Evolutionary conservation across 2,113 vertebrate species (phyloP), one percentile per base, ranked within the genome.

Genomic region (Ciconia boyciana): DNA sequence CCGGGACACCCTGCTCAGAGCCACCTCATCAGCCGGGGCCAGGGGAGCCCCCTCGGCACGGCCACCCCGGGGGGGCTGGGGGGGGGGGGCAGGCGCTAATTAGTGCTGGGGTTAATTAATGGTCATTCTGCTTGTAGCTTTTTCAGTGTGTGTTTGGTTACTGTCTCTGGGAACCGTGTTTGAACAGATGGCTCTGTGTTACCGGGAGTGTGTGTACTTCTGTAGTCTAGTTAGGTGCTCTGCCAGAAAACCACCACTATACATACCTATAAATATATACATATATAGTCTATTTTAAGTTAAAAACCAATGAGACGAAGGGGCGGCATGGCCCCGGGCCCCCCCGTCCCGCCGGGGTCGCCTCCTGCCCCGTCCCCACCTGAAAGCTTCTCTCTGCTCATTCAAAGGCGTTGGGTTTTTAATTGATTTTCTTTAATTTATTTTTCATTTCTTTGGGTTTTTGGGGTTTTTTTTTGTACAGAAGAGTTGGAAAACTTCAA

Each of bases 141-240:
- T 98, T 97, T 98, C 97, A 92, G 98, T 98, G 98, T 98, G 98
- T 98, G 97, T 98, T 98, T 97, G 98, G 98, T 98, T 98, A 98
- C 93, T 98, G 97, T 99, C 98, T 98, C 98, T 98, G 98, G 98
- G 98, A 98, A 98, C 98, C 95, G 96, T 99, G 98, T 98, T 98
- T 97, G 96, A 97, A 93, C 97, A 97, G 97, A 98, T 97, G 97
- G 98, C 97, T 97, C 98, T 98, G 98, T 99, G 99, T 99, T 98
- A 98, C 98, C 97, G 97, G 97, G 99, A 98, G 98, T 98, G 98
- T 99, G 98, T 99, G 99, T 99, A 99, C 99, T 98, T 98, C 98
- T 99, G 98, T 99, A 99, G 99, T 99, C 98, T 99, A 99, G 99
- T 99, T 98, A 99, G 99, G 99, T 99, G 99, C 99, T 99, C 98